Evolutionary conservation across 2,797 vertebrate genomes (phyloP).

Genomic region (Anableps anableps): DNA sequence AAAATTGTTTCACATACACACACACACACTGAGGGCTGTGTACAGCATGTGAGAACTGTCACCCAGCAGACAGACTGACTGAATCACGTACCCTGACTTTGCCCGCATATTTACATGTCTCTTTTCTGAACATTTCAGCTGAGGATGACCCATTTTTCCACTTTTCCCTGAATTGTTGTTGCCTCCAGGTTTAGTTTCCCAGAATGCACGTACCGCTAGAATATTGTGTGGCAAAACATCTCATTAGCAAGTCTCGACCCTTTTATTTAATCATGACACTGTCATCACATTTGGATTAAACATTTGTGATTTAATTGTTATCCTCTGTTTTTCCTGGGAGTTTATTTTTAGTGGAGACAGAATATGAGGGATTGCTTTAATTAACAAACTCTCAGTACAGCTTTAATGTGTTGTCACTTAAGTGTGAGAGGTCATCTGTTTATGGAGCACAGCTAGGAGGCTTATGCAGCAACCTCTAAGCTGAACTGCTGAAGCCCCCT

Average conservation of each 20-base stretch:
- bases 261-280: background rate
- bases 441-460: background rate
- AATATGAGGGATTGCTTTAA: constrained; percentile 34
- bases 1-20: background rate
- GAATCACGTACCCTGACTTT: constrained; percentile 29
- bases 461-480: background rate
- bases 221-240: constrained; percentile 18
- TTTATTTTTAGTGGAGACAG: constrained; percentile 18
- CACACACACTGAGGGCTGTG: constrained; percentile 15
- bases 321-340: background rate
- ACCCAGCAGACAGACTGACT: constrained; percentile 9
- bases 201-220: constrained; percentile 27
- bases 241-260: constrained; percentile 10
- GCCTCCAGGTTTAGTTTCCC: constrained; percentile 26
- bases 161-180: constrained; percentile 53
- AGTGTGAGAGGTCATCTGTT: constrained; percentile 39
- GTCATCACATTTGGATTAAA: background rate
- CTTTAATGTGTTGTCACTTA: constrained; percentile 25
- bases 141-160: constrained; percentile 31
- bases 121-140: constrained; percentile 26
- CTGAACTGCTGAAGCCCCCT: constrained; percentile 4
- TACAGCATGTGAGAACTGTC: constrained; percentile 23
- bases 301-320: background rate
- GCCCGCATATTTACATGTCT: constrained; percentile 23
- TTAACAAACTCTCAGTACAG: constrained; percentile 31